phyloP scores from a whole-genome alignment of 2,113 vertebrate species.

The Alouatta palliata region DNA sequence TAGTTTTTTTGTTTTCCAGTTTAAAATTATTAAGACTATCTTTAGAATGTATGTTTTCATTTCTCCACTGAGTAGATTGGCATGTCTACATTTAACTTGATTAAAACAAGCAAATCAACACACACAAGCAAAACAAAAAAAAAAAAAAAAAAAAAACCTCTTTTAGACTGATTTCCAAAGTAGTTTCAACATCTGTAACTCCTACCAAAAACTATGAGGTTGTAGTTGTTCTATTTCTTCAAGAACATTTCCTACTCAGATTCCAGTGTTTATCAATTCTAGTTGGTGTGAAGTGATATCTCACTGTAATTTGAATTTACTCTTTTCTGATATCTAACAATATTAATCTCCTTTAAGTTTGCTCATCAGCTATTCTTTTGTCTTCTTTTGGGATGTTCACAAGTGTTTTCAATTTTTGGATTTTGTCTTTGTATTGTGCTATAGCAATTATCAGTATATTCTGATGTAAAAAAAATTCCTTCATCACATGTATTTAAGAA shows the following conservation, averaged over 20 bases:
- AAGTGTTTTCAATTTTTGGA: not conserved
- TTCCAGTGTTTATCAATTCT: not conserved
- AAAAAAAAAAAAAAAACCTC: too few species aligned
- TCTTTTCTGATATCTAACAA: not conserved
- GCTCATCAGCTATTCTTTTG: not conserved
- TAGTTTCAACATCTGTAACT: not conserved
- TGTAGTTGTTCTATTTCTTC: not conserved
- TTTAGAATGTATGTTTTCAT: not conserved
- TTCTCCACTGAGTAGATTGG: not conserved
- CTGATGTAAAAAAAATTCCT: not conserved
- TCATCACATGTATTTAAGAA: not conserved
- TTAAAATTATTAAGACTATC: not conserved
- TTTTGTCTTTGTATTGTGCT: not conserved
- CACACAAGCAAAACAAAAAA: not conserved
- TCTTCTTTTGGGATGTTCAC: not conserved
- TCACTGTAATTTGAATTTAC: not conserved
- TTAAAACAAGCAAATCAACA: not conserved
- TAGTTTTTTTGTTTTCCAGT: not conserved
- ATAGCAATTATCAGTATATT: not conserved
- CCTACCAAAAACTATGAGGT: not conserved
- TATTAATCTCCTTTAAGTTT: not conserved
- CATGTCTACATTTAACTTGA: not conserved
- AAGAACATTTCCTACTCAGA: not conserved
- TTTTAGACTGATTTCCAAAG: not conserved
- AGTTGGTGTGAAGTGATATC: not conserved